These are phyloP conservation scores for Thryonomys swinderianus DNA, from an alignment of 2,113 vertebrate species.

Conservation along the genomic window DNA sequence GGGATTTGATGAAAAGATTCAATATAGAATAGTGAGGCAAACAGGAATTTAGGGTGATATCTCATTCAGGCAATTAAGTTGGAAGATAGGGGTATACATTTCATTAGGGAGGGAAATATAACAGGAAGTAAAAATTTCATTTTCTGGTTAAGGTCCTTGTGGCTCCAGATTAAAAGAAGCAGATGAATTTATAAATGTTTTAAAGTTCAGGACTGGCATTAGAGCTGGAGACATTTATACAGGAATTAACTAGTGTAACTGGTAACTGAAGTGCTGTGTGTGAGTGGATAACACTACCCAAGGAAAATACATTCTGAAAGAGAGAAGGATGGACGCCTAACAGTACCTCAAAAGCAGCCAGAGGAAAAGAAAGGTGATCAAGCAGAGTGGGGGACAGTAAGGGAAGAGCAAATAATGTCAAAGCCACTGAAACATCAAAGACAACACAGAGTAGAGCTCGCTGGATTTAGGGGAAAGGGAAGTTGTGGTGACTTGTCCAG, in stretches of 20 bases:
- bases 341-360: background rate
- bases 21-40: background rate
- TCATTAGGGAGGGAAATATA: background rate
- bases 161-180: background rate
- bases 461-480: background rate
- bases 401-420: background rate
- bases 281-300: background rate
- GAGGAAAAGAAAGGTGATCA: background rate
- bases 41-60: background rate
- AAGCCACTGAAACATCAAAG: background rate
- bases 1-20: background rate
- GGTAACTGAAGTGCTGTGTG: background rate
- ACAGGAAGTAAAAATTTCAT: background rate
- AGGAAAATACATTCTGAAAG: constrained; percentile 42
- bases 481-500: background rate
- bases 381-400: background rate
- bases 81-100: background rate
- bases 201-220: background rate
- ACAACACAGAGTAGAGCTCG: background rate
- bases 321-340: background rate
- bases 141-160: constrained; percentile 23
- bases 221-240: background rate
- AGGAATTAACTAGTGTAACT: background rate
- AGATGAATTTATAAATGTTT: background rate
- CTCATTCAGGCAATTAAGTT: background rate